Evolutionary conservation across 2,888 invertebrate species (phyloP), one percentile per base, ranked within the genome.

Genomic region (Drosophila fulvimacula): DNA sequence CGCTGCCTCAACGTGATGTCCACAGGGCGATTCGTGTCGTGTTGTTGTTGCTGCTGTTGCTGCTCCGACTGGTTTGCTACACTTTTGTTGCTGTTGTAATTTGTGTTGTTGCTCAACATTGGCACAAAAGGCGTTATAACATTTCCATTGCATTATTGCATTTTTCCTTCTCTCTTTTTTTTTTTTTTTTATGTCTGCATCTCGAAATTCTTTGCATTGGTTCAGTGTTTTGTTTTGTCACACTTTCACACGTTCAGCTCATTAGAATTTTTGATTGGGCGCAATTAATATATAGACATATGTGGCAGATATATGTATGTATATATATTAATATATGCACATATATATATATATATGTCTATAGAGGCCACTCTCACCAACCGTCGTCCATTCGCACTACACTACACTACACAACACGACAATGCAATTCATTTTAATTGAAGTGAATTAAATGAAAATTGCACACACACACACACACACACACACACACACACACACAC

Each of bases 391-490:
- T 68, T 66, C 27, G 57, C 60, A 63, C 39, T 64, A 58, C 68
- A 51, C 69, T 48, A 17, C 39, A 41, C 42, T 44, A 34, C n/a
- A n/a, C n/a, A n/a, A n/a, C 13, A 67, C 56, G 32, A 48, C 44
- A 74, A 69, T 78, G 83, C 80, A 88, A 88, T 90, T 86, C 90
- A 82, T 73, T 83, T 91, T 89, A 91, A 91, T 91, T 90, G 90
- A 90, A 83, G 75, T 81, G 88, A 91, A 91, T 90, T 90, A 82
- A 84, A 73, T 63, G 72, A 79, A 76, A 56, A 62, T 73, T 76
- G 72, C 65, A 69, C 48, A 70, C 17, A 53, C 38, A 46, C 17
- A 27, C 10, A 66, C 34, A 48, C 24, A 59, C 46, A 64, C 30
- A 39, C 21, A 66, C 38, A 36, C 39, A 21, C 27, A 42, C n/a